Base-by-base conservation (phyloP, 2,888 invertebrate species). In the Aphidius colemani region DNA sequence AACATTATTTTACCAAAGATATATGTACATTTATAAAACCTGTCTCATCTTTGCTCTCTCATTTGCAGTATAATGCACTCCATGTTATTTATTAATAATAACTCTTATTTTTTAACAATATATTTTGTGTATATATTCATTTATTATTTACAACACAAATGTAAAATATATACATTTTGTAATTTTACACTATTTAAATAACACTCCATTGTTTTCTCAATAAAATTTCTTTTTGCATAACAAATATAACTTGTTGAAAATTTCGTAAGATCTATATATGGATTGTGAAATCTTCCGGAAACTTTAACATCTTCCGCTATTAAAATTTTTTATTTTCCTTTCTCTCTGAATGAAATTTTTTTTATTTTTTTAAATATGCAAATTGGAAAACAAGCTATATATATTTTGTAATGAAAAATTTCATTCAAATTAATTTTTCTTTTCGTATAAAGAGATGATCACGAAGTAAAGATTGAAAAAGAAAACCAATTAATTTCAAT, bases 1-100 rank as follows among this genome's bases (percentile, higher is more conserved):
- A 57, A 63, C 61, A 66, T 57, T 64, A 63, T 51, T 63, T 65
- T 63, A 59, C 63, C 64, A 64, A 66, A 53, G 59, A 58, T 56
- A 56, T 57, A 57, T 44, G 13, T 7, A 11, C 40, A 46, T 39
- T 40, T 57, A 57, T 48, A 57, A 18, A 30, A 30, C 30, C 30
- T 30, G 30, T 30, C 30, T 30, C 30, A 30, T 30, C 30, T 5
- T 30, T 30, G 30, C 30, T 18, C 13, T 18, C 13, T 18, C 13
- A 18, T 18, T 18, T 18, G 13, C 13, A 18, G 13, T 18, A 18
- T 18, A 18, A 18, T 18, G 2, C 2, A 1, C 13, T 1, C 13
- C 2, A 13, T 13, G 13, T 18, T 18, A 18, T 18, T 18, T 18
- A 18, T 18, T 18, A 18, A 18, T 18, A 18, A 18, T 18, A 18